phyloP scores from a whole-genome alignment of 1,140 invertebrate species.

The Zaprionus ornatus region DNA sequence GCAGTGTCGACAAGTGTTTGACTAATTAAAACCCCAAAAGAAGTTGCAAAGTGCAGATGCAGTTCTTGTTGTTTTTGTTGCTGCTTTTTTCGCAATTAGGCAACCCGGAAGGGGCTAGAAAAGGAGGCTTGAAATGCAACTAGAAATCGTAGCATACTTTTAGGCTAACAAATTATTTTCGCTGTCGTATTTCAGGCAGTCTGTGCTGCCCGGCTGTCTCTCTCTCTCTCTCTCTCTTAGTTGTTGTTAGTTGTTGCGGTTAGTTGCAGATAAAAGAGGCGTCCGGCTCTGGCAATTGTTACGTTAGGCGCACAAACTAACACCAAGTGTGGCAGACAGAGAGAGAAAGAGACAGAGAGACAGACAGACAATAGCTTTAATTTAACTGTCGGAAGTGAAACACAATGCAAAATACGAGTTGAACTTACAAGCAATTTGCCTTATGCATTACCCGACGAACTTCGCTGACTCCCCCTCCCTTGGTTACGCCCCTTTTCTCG shows the following conservation, averaged over 20 bases:
- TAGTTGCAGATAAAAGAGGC: constrained; percentile 71
- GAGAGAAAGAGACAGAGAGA: constrained; percentile 6
- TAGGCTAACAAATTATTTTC: constrained; percentile 77
- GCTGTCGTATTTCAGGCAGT: constrained; percentile 61
- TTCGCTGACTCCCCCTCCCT: constrained; percentile 2
- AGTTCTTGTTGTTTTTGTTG: constrained; percentile 7
- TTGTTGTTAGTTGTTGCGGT: constrained; percentile 47
- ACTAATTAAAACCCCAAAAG: constrained; percentile 62
- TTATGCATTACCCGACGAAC: constrained; percentile 59
- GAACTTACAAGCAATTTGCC: constrained; percentile 79
- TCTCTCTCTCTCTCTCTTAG: constrained; percentile 10
- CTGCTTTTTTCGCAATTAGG: constrained; percentile 44
- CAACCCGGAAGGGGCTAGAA: not conserved
- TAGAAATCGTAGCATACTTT: constrained; percentile 68
- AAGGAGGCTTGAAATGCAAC: constrained; percentile 14
- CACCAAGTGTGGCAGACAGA: constrained; percentile 56
- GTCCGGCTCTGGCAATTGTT: constrained; percentile 68
- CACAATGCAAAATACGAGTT: constrained; percentile 81
- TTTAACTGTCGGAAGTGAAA: constrained; percentile 83
- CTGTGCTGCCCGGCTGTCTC: not conserved
- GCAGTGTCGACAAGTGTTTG: constrained; percentile 49
- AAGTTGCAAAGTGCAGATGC: constrained; percentile 3
- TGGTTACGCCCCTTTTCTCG: constrained; percentile 64
- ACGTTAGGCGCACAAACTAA: constrained; percentile 69
- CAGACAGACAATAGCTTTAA: constrained; percentile 79